Conservation (phyloP, 2,113 vertebrate species). For the Synchiropus splendidus region DNA sequence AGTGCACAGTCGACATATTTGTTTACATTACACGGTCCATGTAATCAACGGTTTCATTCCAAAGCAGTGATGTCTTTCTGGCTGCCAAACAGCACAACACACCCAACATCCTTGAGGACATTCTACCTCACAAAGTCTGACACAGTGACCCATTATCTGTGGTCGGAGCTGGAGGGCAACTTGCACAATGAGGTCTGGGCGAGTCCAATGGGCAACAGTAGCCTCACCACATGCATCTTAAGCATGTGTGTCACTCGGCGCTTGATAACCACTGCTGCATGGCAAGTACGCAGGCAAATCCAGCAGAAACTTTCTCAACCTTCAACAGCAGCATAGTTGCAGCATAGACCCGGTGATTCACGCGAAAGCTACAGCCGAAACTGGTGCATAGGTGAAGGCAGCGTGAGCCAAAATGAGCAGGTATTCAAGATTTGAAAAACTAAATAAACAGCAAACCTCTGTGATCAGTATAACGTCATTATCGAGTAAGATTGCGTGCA, state of each 20-base stretch:
- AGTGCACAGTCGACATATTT: background rate
- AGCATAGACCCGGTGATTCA: too few species aligned
- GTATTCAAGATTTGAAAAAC: background rate
- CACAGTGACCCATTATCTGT: slow-evolving; percentile 65
- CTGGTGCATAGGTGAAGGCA: too few species aligned
- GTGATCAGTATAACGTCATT: too few species aligned
- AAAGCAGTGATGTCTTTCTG: background rate
- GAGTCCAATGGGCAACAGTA: slow-evolving; percentile 38
- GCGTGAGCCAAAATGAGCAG: background rate
- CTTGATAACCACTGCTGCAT: slow-evolving; percentile 42
- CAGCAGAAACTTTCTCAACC: too few species aligned
- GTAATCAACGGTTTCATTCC: background rate
- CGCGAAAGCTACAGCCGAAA: background rate
- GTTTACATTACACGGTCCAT: slow-evolving; percentile 14
- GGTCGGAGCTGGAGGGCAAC: slow-evolving; percentile 45
- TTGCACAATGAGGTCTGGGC: slow-evolving; percentile 22
- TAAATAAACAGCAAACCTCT: too few species aligned
- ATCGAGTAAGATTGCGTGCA: background rate
- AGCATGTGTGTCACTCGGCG: slow-evolving; percentile 18
- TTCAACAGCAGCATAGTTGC: too few species aligned
- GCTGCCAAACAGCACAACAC: slow-evolving; percentile 29
- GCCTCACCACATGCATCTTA: slow-evolving; percentile 31
- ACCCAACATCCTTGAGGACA: slow-evolving; percentile 37
- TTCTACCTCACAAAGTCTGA: slow-evolving; percentile 47
- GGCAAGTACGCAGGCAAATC: too few species aligned